Percentiles rank a stretch among this genome's conserved stretches.
Conservation (phyloP, 2,888 invertebrate genomes). For the Lobophora halterata region DNA sequence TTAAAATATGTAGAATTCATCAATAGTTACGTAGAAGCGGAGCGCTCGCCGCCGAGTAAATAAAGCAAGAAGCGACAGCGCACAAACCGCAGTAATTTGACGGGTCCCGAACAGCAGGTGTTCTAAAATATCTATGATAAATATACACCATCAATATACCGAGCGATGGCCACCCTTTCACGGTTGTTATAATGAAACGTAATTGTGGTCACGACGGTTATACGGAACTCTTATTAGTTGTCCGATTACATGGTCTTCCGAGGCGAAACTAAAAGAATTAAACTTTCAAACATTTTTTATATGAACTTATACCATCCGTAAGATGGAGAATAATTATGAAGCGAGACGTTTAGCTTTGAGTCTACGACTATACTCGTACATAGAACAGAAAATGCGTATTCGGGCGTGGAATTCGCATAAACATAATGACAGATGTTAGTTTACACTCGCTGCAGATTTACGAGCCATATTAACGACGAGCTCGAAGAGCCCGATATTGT, state of each 20-base stretch:
- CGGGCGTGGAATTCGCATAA: constrained; percentile 28
- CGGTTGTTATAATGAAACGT: constrained; percentile 52
- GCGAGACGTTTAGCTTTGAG: too few species aligned
- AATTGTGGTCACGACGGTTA: constrained; percentile 57
- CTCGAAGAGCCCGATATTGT: constrained; percentile 9
- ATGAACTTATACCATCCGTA: neutral
- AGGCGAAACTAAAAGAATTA: constrained; percentile 32
- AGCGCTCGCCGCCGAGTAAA: constrained; percentile 33
- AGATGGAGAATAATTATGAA: too few species aligned
- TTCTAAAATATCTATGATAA: constrained; percentile 73
- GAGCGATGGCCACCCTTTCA: constrained; percentile 55
- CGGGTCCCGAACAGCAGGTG: constrained; percentile 71
- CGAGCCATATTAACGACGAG: constrained; percentile 7
- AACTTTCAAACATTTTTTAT: constrained; percentile 11
- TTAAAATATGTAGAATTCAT: constrained; percentile 26
- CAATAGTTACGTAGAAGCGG: constrained; percentile 13
- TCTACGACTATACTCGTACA: too few species aligned
- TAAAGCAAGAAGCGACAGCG: constrained; percentile 12
- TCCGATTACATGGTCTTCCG: constrained; percentile 35
- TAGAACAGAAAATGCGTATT: neutral
- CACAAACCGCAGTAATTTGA: constrained; percentile 53
- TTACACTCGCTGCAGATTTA: constrained; percentile 24
- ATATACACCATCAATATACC: constrained; percentile 69
- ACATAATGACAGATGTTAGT: constrained; percentile 27
- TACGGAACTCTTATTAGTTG: constrained; percentile 41